Base-by-base conservation (phyloP, 2,888 invertebrate genomes). In the Mimachlamys varia region DNA sequence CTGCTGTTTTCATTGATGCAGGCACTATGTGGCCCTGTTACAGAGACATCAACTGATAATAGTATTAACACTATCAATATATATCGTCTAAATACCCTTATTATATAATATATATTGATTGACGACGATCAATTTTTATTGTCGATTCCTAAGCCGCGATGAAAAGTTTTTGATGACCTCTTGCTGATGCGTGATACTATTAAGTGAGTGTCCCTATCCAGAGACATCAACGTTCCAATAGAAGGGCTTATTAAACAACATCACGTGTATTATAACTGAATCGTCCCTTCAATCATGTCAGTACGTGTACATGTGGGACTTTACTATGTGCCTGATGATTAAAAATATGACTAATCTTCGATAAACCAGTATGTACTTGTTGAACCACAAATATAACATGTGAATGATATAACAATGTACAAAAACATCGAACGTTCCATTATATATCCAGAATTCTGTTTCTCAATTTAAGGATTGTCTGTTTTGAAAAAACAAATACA, bases 81-180 rank as follows among this genome's bases (percentile, higher is more conserved):
- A 76, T 76, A 76, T 76, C 17, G 12, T 27, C 76, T 33, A 33
- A 76, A 76, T 10, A 76, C 13, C 7, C 33, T 33, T 76, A 76
- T 76, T 76, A 76, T 76, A 76, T 76, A 76, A 76, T 76, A 27
- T 7, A 27, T 33, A 76, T 33, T 76, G 76, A 76, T 76, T 76
- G 5, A 76, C 27, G 27, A 27, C 76, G 76, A 76, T 76, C 33
- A 33, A 76, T 76, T 76, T 33, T 27, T 33, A 76, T 76, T 76
- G 76, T 0, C 76, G 27, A 76, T 33, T n/a, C 58, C 22, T 58
- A 58, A 58, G n/a, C 58, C 19, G 19, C 22, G 58, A 58, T 58
- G 3, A 58, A 58, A 58, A 58, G 22, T 19, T 58, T 58, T 58
- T 15, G n/a, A 7, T 33, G 33, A 76, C 76, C 76, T 15, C 76